These are phyloP conservation scores for Aproaerema taeniolella DNA, from an alignment of 2,888 invertebrate species.

Conservation along the genomic window DNA sequence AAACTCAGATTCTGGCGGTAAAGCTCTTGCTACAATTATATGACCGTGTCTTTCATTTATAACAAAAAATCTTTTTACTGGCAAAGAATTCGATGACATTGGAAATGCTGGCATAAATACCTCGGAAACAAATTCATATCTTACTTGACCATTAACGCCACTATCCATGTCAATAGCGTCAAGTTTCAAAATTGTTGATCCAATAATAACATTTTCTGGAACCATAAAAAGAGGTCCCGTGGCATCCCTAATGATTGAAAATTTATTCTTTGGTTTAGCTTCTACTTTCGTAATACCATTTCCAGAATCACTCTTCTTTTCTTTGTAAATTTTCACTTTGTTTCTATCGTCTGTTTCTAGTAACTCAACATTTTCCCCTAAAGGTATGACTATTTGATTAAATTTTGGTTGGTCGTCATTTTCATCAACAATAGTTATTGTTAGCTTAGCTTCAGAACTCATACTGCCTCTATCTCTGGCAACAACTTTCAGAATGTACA, in stretches of 20 bases:
- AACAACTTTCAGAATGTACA: conserved; percentile 83
- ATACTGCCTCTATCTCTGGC: conserved; percentile 88
- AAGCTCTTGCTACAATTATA: conserved; percentile 81
- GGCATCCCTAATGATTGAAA: conserved; percentile 43
- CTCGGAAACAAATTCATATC: conserved; percentile 84
- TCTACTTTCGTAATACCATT: conserved; percentile 44
- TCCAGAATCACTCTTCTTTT: conserved; percentile 46
- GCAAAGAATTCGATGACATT: conserved; percentile 54
- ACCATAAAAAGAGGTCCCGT: conserved; percentile 81
- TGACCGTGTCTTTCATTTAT: conserved; percentile 87
- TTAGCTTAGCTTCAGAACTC: conserved; percentile 84
- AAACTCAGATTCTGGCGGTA: conserved; percentile 87
- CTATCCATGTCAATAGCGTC: conserved; percentile 85
- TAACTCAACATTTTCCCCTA: conserved; percentile 82
- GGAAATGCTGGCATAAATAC: conserved; percentile 77
- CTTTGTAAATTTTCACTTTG: conserved; percentile 61
- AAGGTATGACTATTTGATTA: conserved; percentile 82
- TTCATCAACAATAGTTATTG: conserved; percentile 84
- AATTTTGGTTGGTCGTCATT: conserved; percentile 89
- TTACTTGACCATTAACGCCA: conserved; percentile 82
- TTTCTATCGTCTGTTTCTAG: conserved; percentile 79
- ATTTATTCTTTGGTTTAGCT: conserved; percentile 57
- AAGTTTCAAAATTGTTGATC: conserved; percentile 82
- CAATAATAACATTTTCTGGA: conserved; percentile 84
- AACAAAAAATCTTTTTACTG: conserved; percentile 82